phyloP scores from a whole-genome alignment of 2,888 invertebrate species.

The Perizoma affinitatum region DNA sequence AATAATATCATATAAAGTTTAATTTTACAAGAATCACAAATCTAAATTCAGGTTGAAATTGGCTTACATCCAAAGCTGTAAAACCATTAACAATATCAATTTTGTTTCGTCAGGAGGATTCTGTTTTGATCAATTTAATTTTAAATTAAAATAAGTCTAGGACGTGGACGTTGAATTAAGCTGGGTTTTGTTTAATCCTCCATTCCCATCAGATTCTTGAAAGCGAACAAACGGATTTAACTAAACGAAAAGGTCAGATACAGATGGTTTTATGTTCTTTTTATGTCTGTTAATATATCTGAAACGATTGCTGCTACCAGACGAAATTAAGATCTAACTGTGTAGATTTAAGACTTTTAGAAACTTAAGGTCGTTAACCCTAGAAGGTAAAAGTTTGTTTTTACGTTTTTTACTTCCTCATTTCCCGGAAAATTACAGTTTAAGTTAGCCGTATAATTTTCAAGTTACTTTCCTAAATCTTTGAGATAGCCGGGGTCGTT shows the following conservation, averaged over 20 bases:
- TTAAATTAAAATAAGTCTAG: slow-evolving; percentile 7
- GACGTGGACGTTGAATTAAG: slow-evolving; percentile 21
- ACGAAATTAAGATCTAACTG: slow-evolving; percentile 35
- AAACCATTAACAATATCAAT: slow-evolving; percentile 14
- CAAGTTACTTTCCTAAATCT: slow-evolving; percentile 32
- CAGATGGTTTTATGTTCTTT: slow-evolving; percentile 36
- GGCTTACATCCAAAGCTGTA: slow-evolving; percentile 15
- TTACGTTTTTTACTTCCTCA: slow-evolving; percentile 28
- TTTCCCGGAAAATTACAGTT: slow-evolving; percentile 34
- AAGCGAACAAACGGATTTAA: slow-evolving; percentile 26
- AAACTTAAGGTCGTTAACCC: slow-evolving; percentile 37
- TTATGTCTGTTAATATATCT: slow-evolving; percentile 45
- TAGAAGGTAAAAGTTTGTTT: slow-evolving; percentile 37
- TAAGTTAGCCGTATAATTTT: slow-evolving; percentile 40
- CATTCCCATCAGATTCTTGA: slow-evolving; percentile 8
- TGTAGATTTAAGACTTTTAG: slow-evolving; percentile 42
- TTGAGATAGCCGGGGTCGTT: slow-evolving; percentile 16
- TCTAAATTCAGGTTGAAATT: slow-evolving; percentile 8
- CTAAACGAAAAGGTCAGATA: slow-evolving; percentile 27
- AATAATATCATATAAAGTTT: slow-evolving; percentile 7
- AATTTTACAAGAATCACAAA: slow-evolving; percentile 4
- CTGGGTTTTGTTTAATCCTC: slow-evolving; percentile 10
- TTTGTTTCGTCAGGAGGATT: slow-evolving; percentile 5
- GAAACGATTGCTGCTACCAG: slow-evolving; percentile 34
- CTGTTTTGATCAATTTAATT: slow-evolving; percentile 1